Base-by-base conservation (phyloP, 2,888 invertebrate genomes). In the Griposia aprilina region DNA sequence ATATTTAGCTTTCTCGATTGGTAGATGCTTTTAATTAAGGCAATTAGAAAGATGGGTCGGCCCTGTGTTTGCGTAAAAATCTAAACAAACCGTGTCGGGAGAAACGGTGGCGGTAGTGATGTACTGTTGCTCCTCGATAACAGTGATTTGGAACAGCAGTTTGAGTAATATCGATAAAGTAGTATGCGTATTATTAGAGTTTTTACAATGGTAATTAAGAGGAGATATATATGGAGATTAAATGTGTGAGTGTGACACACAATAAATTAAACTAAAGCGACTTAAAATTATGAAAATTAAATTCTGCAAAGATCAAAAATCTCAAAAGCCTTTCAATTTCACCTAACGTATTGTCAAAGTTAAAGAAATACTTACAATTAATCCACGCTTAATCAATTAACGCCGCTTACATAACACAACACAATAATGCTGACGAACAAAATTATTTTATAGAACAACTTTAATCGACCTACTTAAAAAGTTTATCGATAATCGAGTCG, bases 51-150 rank as follows among this genome's bases (percentile, higher is more conserved):
- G 94, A 96, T 96, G 94, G 95, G 90, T 90, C 87, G 82, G 87
- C 88, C 87, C 89, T 90, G 90, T 95, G 96, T 96, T 96, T 96
- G 96, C 96, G 94, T 92, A 96, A 96, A 96, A 96, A 96, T 96
- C 95, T 96, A 96, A 96, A 96, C 96, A 96, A 95, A 92, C 92
- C 89, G 89, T 90, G 92, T 85, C 90, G 92, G 90, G 92, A 91
- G 90, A 90, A 90, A 88, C 87, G 82, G 80, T 72, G 72, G 70
- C 69, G 52, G 62, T 87, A 90, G 91, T 80, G 90, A 87, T 84
- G 92, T 63, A 74, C 76, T 60, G 41, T 41, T 45, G 36, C 70
- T 69, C 74, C 71, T 90, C 90, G 88, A 88, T 84, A 84, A 50
- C 59, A 55, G 45, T 30, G 57, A 66, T 41, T 80, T 41, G 26